phyloP scores from a whole-genome alignment of 2,113 vertebrate species.

The Petromus typicus region DNA sequence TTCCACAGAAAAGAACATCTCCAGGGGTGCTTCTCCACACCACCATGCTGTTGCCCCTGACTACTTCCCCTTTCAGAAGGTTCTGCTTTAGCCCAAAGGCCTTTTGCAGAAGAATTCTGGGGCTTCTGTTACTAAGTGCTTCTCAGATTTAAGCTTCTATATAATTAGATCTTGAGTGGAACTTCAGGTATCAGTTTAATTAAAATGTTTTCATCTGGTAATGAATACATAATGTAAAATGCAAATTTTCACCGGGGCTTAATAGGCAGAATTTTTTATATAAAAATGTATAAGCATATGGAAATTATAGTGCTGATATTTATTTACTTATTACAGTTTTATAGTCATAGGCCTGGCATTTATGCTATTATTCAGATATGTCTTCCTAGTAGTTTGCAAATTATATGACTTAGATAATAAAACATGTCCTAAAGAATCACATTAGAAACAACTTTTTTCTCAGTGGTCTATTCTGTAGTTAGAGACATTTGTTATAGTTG shows the following conservation, averaged over 20 bases:
- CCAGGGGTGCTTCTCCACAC: slow-evolving; percentile 51
- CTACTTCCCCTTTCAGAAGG: slow-evolving; percentile 39
- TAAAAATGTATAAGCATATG: neutral
- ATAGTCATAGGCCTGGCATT: neutral
- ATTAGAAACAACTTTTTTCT: neutral
- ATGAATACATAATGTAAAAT: neutral
- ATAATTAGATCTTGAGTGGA: neutral
- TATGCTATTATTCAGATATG: neutral
- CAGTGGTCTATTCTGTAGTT: neutral
- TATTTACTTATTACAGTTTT: neutral
- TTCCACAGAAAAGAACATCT: neutral
- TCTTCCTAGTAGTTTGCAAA: slow-evolving; percentile 10
- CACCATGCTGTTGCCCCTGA: neutral
- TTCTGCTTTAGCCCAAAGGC: neutral
- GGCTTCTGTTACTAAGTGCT: neutral
- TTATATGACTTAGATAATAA: slow-evolving; percentile 43
- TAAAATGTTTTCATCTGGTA: neutral
- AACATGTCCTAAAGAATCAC: slow-evolving; percentile 18
- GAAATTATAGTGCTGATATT: neutral
- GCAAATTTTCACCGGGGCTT: neutral
- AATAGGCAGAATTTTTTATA: neutral
- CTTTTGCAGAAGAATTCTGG: neutral
- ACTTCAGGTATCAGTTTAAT: neutral
- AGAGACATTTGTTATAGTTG: neutral
- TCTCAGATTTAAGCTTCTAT: neutral